These are phyloP conservation scores for Hemicrepidius hirtus DNA, from an alignment of 2,888 invertebrate genomes.

Conservation along the genomic window DNA sequence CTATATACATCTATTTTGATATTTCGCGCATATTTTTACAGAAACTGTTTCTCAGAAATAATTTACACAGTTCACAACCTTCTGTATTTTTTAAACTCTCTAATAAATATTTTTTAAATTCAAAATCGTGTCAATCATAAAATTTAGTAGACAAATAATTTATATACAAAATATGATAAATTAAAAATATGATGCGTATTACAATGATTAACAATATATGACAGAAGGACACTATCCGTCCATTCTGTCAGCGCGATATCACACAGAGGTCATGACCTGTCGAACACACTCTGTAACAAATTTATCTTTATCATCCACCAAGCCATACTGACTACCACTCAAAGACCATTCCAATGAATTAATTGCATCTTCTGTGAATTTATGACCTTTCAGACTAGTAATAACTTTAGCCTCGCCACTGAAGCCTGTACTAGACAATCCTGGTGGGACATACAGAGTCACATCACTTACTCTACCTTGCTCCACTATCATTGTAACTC, in stretches of 20 bases:
- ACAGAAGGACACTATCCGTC: slow-evolving; percentile 39
- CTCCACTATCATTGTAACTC: slow-evolving; percentile 79
- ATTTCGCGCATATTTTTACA: neutral
- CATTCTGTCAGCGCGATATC: slow-evolving; percentile 58
- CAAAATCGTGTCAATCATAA: neutral
- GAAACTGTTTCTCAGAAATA: too few relatives aligned
- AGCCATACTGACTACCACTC: slow-evolving; percentile 62
- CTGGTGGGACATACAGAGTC: slow-evolving; percentile 78
- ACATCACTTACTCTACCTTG: slow-evolving; percentile 81
- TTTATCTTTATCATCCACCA: slow-evolving; percentile 74
- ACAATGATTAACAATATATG: slow-evolving; percentile 27
- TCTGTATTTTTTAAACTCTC: too few relatives aligned
- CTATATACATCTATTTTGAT: neutral
- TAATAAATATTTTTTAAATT: too few relatives aligned
- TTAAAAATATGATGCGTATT: slow-evolving; percentile 13
- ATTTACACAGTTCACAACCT: too few relatives aligned
- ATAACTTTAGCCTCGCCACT: slow-evolving; percentile 78
- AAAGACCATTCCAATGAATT: slow-evolving; percentile 74
- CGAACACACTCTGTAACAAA: slow-evolving; percentile 79
- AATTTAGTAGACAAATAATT: neutral
- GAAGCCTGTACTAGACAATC: slow-evolving; percentile 76
- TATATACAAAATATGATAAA: neutral
- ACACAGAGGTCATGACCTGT: slow-evolving; percentile 77
- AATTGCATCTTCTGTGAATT: slow-evolving; percentile 79
- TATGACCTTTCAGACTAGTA: slow-evolving; percentile 79